These are phyloP conservation scores for Anoplopoma fimbria DNA, from an alignment of 2,113 vertebrate species.

Conservation along the genomic window DNA sequence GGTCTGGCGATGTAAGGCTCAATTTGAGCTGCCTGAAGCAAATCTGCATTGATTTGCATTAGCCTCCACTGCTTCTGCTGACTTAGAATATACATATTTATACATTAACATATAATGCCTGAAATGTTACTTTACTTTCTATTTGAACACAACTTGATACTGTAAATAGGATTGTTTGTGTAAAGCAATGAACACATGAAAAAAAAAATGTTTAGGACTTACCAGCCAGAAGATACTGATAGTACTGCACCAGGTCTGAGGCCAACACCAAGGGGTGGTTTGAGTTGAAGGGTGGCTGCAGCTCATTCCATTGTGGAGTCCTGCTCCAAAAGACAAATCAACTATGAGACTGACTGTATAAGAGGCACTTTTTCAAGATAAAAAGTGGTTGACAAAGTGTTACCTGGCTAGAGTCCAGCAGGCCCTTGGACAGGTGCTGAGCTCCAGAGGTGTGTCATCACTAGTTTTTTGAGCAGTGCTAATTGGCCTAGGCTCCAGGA, in stretches of 20 bases:
- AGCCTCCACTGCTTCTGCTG: background rate
- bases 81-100: background rate
- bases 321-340: constrained; percentile 80
- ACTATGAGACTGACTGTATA: background rate
- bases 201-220: constrained; percentile 73
- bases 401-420: constrained; percentile 97
- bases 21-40: background rate
- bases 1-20: background rate
- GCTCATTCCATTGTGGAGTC: constrained; percentile 98
- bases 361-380: background rate
- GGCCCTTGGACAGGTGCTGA: constrained; percentile 92
- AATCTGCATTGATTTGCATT: constrained; percentile 11
- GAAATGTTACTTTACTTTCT: background rate
- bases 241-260: constrained; percentile 95
- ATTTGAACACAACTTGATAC: background rate
- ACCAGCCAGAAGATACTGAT: constrained; percentile 94
- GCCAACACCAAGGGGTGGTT: constrained; percentile 95
- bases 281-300: constrained; percentile 96
- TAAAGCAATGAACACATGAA: background rate
- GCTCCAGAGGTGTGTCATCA: constrained; percentile 95
- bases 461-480: constrained; percentile 94
- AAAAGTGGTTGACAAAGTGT: background rate
- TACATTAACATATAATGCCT: background rate
- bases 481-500: constrained; percentile 93
- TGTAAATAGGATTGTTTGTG: background rate